Evolutionary conservation across 2,113 vertebrate genomes (phyloP), one percentile per base, ranked within the genome.

Genomic region (Nansenia antarctica): DNA sequence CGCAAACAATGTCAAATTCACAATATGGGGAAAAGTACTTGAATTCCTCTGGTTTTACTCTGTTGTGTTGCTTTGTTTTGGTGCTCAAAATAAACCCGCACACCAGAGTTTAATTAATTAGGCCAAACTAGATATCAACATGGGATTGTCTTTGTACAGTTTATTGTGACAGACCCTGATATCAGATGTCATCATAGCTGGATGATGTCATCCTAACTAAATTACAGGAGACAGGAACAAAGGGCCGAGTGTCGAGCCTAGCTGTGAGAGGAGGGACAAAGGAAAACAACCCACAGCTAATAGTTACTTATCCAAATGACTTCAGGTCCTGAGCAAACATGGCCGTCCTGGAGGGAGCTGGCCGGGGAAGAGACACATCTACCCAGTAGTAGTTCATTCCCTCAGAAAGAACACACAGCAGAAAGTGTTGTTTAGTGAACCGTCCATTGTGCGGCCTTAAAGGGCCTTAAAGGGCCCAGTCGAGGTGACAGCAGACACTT

Each of bases 401-500:
- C 37, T 70, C 66, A 71, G 84, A 82, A 84, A 82, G 74, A 74
- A 67, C 85, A 72, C 85, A 87, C 87, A 90, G 90, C n/a, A 91
- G 88, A 85, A 89, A 79, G 82, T 45, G 87, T 88, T 87, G 87
- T 92, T 86, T 84, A 73, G 80, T 72, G 85, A 88, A 82, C 89
- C 84, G 82, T 61, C 80, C 80, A 83, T 92, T 93, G 90, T 90
- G 84, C 67, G 47, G 60, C 62, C 58, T 76, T 77, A 88, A 92
- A 92, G 82, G 47, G 60, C 62, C 58, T 76, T 77, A 88, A 92
- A 92, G 82, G 79, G 70, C 74, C 64, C 0, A 61, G 84, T 78
- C 82, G 76, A 81, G 82, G 81, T 92, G 89, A 88, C 87, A 86
- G 89, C 87, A 86, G 89, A 92, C 85, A 87, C 87, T 80, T 87